phyloP scores from a whole-genome alignment of 2,113 vertebrate genomes.

The Oxygymnocypris stewartii region DNA sequence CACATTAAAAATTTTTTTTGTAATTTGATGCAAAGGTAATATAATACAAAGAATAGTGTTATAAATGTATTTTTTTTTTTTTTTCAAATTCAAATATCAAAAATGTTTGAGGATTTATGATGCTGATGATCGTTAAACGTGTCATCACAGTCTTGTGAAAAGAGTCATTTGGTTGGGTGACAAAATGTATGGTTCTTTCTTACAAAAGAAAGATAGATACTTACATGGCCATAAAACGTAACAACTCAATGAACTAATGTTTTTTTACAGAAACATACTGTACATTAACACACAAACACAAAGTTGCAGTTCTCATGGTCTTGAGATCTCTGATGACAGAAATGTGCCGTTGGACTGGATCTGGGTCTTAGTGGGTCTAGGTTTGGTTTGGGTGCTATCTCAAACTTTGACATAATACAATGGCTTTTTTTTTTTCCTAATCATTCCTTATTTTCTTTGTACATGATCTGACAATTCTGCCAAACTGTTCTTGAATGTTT shows the following conservation, averaged over 20 bases:
- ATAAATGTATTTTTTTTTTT: too few relatives aligned
- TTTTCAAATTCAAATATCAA: too few relatives aligned
- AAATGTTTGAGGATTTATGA: too few relatives aligned
- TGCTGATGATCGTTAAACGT: too few relatives aligned
- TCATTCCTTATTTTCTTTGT: neutral
- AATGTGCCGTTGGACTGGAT: neutral
- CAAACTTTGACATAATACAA: neutral
- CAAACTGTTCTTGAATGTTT: too few relatives aligned
- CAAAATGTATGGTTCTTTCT: neutral
- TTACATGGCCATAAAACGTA: neutral
- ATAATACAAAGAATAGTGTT: too few relatives aligned
- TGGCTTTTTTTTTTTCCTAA: neutral
- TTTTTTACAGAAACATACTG: neutral
- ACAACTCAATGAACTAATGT: too few relatives aligned
- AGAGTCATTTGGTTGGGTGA: neutral
- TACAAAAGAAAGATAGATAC: neutral
- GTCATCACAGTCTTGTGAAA: too few relatives aligned
- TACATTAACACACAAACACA: neutral
- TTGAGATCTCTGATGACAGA: neutral
- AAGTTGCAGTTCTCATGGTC: neutral
- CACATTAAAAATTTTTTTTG: too few relatives aligned
- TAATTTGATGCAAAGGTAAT: too few relatives aligned
- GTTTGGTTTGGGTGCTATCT: neutral
- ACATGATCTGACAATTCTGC: neutral
- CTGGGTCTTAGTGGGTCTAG: neutral